Evolutionary conservation across 2,888 invertebrate genomes (phyloP), one percentile per base, ranked within the genome.

Genomic region (Macropis europaea): DNA sequence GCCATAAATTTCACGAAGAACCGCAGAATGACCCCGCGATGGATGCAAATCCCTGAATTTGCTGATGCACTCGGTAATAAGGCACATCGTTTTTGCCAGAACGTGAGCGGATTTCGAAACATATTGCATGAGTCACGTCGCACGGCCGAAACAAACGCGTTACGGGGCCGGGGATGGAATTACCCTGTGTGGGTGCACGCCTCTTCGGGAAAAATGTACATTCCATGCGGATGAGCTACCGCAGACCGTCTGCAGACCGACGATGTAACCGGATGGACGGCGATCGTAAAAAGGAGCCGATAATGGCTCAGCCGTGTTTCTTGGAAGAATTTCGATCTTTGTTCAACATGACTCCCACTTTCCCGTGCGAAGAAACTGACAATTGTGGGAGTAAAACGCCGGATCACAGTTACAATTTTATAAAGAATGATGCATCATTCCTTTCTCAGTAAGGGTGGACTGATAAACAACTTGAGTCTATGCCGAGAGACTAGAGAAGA

Each of bases 51-150:
- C 34, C 56, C 53, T 43, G 13, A 48, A 53, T 30, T 24, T 13
- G 57, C 50, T 48, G 48, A 59, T 52, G 45, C 69, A 54, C 70
- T 79, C 66, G 72, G 70, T 72, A 79, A 80, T 78, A 84, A 79
- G 77, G 72, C 47, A 60, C 74, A 81, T 82, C 82, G 82, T 82
- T 83, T 81, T 82, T 82, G 82, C 82, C 83, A 83, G 84, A 82
- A 83, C 71, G 74, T 72, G 80, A 77, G 67, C 75, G 77, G 64
- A 73, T 84, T 84, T 83, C 82, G 78, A 82, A 84, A 81, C 74
- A 70, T 78, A 42, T 52, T 45, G 68, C 62, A 28, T 79, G 84
- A 84, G 70, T 82, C 83, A 82, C 50, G 11, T 26, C 42, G 24
- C 7, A 6, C 6, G 22, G 57, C 47, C 68, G 62, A 70, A 68